Conservation (phyloP, 2,797 vertebrate species). For the Leptodactylus fallax region DNA sequence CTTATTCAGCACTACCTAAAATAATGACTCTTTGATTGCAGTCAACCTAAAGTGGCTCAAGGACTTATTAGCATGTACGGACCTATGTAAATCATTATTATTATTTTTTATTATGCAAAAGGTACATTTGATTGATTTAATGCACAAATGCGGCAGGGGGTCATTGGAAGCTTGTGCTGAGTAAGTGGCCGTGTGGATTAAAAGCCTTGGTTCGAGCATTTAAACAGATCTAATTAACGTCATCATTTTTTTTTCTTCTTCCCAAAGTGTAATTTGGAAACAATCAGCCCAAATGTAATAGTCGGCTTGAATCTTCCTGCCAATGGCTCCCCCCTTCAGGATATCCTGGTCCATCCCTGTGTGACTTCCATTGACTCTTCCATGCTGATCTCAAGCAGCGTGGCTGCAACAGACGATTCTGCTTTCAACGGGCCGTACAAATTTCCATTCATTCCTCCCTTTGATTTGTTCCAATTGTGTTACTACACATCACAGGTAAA, state of each 20-base stretch:
- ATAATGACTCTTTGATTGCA: conserved; percentile 65
- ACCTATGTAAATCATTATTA: conserved; percentile 65
- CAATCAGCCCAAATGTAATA: conserved; percentile 87
- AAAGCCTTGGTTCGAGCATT: conserved; percentile 59
- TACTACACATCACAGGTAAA: conserved; percentile 94
- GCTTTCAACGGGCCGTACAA: conserved; percentile 92
- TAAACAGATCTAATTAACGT: conserved; percentile 63
- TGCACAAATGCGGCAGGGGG: conserved; percentile 50
- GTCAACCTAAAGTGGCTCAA: conserved; percentile 64
- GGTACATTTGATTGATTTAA: conserved; percentile 65
- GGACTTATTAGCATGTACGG: conserved; percentile 60
- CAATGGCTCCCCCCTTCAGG: conserved; percentile 92
- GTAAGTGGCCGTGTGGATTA: conserved; percentile 59
- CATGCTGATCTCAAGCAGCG: conserved; percentile 86
- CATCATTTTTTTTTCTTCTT: conserved; percentile 49
- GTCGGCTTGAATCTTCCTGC: conserved; percentile 87
- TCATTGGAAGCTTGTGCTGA: conserved; percentile 54
- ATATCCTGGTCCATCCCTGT: conserved; percentile 91
- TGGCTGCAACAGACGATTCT: conserved; percentile 83
- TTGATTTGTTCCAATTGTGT: conserved; percentile 89
- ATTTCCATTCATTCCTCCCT: conserved; percentile 91
- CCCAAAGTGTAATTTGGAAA: conserved; percentile 92
- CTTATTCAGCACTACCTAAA: conserved; percentile 61
- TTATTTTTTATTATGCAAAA: conserved; percentile 64
- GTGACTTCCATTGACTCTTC: conserved; percentile 90